A percentile compares a stretch with the other conserved stretches of the same genome.
These are phyloP conservation scores for Naja naja DNA, from an alignment of 2,113 vertebrate species.

Conservation along the genomic window DNA sequence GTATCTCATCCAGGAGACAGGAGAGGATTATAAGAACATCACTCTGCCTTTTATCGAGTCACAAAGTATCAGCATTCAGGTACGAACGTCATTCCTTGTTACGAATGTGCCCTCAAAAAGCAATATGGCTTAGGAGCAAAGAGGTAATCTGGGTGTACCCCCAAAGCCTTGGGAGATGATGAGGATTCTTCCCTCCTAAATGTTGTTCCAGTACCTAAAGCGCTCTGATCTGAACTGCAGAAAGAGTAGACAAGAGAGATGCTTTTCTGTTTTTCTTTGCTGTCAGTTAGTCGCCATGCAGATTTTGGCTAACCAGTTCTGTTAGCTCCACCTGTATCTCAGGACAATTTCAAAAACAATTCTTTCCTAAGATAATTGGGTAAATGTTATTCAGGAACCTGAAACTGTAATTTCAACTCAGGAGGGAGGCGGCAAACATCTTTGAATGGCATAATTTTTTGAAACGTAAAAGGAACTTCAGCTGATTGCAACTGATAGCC, in stretches of 20 bases:
- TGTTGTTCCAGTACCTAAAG: background rate
- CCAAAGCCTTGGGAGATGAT: background rate
- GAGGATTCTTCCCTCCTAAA: background rate
- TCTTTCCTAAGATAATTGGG: background rate
- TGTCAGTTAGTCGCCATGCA: background rate
- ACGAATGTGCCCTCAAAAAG: background rate
- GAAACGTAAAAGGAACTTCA: background rate
- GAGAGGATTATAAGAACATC: constrained; percentile 78
- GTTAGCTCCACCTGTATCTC: background rate
- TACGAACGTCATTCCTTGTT: constrained; percentile 24
- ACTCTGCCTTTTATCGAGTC: constrained; percentile 84
- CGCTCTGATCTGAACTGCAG: background rate
- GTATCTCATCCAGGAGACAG: constrained; percentile 80
- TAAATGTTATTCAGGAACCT: background rate
- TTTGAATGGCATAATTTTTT: background rate
- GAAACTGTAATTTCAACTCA: background rate
- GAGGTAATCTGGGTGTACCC: too few species aligned
- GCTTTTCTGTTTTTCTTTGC: background rate
- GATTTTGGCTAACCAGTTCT: background rate
- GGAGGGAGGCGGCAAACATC: background rate
- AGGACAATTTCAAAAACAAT: background rate
- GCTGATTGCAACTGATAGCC: accelerated
- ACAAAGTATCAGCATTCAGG: constrained; percentile 91
- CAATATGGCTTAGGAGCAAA: background rate
- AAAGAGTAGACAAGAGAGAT: background rate